These are phyloP conservation scores for Akabosia matsudoensis DNA, from an alignment of 1,140 invertebrate species.

Conservation along the genomic window DNA sequence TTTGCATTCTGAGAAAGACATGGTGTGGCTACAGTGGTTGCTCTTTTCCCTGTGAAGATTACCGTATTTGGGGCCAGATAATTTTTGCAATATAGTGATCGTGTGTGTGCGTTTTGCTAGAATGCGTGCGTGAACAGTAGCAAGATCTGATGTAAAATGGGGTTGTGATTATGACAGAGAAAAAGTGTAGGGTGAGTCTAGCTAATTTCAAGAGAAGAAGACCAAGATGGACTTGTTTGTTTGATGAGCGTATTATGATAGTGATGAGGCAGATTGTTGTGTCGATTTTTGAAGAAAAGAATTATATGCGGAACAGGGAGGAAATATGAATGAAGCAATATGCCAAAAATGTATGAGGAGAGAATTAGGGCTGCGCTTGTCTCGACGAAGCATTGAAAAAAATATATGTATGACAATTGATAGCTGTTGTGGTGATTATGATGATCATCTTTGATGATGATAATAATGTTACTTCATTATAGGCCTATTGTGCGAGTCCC, in stretches of 20 bases:
- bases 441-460: not conserved
- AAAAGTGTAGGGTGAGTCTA: not conserved
- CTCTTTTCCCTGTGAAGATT: no score
- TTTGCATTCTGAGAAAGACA: not conserved
- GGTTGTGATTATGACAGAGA: not conserved
- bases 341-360: no score
- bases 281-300: not conserved
- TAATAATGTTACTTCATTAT: conserved; percentile 13
- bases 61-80: no score
- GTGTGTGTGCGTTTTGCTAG: no score
- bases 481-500: not conserved
- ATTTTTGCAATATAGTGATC: no score
- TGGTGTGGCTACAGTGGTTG: no score
- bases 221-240: conserved; percentile 13
- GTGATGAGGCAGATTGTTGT: not conserved
- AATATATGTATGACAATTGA: not conserved
- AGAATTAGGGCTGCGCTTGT: no score
- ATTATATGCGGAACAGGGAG: no score
- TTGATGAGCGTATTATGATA: not conserved
- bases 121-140: not conserved
- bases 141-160: not conserved
- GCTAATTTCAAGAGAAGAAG: not conserved
- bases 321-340: no score
- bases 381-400: not conserved
- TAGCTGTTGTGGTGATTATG: not conserved